Evolutionary conservation across 2,113 vertebrate genomes (phyloP), one percentile per base, ranked within the genome.

Genomic region (Rhabdornis inornatus): DNA sequence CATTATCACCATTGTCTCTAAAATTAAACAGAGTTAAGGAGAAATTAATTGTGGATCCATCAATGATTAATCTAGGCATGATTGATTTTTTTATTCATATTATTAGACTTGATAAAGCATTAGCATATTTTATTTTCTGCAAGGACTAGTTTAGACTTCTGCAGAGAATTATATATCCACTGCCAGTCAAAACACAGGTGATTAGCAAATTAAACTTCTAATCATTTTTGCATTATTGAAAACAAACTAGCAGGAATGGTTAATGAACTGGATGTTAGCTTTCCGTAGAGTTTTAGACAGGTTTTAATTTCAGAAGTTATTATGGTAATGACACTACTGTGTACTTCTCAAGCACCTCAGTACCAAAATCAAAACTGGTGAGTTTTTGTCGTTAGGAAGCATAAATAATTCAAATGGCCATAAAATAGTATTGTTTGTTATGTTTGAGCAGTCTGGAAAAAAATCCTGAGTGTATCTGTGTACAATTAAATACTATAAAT

Each of bases 271-370:
- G 96, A 97, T 98, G 98, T 98, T 98, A 98, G 98, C 97, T 98
- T 98, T 98, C 98, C 98, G 4, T 96, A 96, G 98, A 98, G 98
- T 98, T 98, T 98, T 98, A 98, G 97, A 96, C 96, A 98, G 97
- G 98, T 98, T 98, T 98, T 98, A 98, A 98, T 98, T 98, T 98
- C 97, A 97, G 96, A 97, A 97, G 97, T 98, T 98, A 98, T 98
- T 98, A 98, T 76, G 95, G 83, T 98, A 98, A 98, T 97, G 97
- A 97, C 90, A 97, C 98, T 97, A 96, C 96, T 97, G 98, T 97
- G 98, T 98, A 95, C 96, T 98, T 94, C 97, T 97, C 94, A 96
- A 97, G 97, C 94, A 95, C 96, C 96, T 98, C 93, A 89, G 92
- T 97, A 97, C 95, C 97, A 97, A 96, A 97, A 97, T 96, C 96